Evolutionary conservation across 2,797 vertebrate genomes (phyloP).

Genomic region (Crocidura indochinensis): DNA sequence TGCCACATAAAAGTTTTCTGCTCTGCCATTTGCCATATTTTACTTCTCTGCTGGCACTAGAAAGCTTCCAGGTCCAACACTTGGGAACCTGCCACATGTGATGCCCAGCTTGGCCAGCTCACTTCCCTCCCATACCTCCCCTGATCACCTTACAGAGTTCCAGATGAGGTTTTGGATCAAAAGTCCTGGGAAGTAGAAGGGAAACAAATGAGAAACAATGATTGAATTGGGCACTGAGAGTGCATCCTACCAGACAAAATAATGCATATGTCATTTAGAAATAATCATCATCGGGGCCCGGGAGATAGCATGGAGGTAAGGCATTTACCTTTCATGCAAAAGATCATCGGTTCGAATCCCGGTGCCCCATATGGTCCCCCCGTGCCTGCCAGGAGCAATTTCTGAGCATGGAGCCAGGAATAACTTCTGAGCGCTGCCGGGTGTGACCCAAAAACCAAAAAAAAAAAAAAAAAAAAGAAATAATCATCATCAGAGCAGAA

Average conservation of each 20-base stretch:
- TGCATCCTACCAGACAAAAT: slow-evolving; percentile 42
- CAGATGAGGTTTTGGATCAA: slow-evolving; percentile 14
- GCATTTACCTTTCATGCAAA: too few species aligned
- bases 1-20: slow-evolving; percentile 63
- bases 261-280: not conserved
- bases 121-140: not conserved
- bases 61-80: slow-evolving; percentile 18
- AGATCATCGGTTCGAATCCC: too few species aligned
- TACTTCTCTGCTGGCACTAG: slow-evolving; percentile 20
- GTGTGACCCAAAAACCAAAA: too few species aligned
- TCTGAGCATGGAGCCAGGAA: too few species aligned
- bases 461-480: too few species aligned
- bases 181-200: not conserved
- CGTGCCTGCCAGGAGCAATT: too few species aligned
- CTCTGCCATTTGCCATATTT: slow-evolving; percentile 36
- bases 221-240: not conserved
- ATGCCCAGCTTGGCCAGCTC: slow-evolving; percentile 23
- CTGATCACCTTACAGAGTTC: not conserved
- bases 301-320: too few species aligned
- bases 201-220: not conserved
- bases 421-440: too few species aligned
- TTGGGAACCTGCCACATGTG: not conserved
- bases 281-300: not conserved
- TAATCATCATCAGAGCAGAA: not conserved
- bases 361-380: too few species aligned